Evolutionary conservation across 2,113 vertebrate genomes (phyloP), one percentile per base, ranked within the genome.

Genomic region (Pungitius pungitius): DNA sequence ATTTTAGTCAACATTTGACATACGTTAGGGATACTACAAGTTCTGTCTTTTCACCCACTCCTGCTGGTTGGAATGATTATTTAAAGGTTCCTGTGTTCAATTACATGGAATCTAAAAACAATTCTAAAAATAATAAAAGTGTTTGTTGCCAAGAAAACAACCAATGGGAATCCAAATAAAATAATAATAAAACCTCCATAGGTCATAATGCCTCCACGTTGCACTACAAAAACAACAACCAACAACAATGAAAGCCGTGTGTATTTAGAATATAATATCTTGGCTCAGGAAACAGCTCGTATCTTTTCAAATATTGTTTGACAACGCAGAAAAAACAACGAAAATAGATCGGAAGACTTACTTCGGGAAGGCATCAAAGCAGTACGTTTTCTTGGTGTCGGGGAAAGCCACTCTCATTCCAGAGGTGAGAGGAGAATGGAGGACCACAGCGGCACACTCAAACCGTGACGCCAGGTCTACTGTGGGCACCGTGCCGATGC

Each of bases 341-440:
- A 52, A 43, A 10, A 51, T 30, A 11, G 0, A 1, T 45, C 0
- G 3, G 35, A 58, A 17, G 37, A 83, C 89, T 88, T 77, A 99
- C 98, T 98, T 99, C 62, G 97, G 97, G 88, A 99, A 99, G 35
- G 97, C 98, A 40, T 99, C 98, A 0, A 99, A 99, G 92, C 96
- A 99, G 84, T 99, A 99, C 1, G 98, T 99, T 93, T 99, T 99
- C 96, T 96, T 99, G 87, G 97, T 99, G 88, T 99, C 98, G 0
- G 98, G 98, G 88, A 99, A 99, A 75, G 97, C 97, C 10, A 99
- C 98, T 26, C 98, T 94, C 98, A 99, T 99, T 85, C 98, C 98
- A 0, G 97, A 99, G 78, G 97, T 99, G 73, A 99, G 95, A 0
- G 98, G 97, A 12, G 98, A 99, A 88, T 99, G 97, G 58, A 99